Evolutionary conservation across 2,888 invertebrate species (phyloP), one percentile per base, ranked within the genome.

Genomic region (Pherbina coryleti): DNA sequence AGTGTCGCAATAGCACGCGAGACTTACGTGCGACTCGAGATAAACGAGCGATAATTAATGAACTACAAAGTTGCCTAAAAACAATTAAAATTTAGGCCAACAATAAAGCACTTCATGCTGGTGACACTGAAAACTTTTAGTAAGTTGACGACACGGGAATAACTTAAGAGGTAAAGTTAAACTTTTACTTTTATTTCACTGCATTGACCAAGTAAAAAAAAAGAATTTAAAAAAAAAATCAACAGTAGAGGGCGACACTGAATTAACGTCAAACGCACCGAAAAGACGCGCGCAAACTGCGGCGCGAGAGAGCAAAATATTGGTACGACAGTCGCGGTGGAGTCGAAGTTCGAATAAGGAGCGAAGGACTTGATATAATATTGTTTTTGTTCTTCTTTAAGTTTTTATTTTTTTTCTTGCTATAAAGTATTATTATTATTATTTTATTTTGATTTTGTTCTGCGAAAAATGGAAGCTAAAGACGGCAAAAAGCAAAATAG

Each of bases 271-370:
- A 84, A 86, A 85, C 86, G 85, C 86, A 83, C 84, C 83, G 85
- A 84, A 86, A 86, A 87, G 86, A 83, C 84, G 86, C 82, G 84
- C 83, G 85, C 84, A 84, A 84, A 87, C 87, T 87, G 86, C 55
- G 70, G 17, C 70, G 62, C 67, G 72, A n/a, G 72, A 49, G 37
- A 74, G 22, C 37, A 25, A 51, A 53, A 34, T 51, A n/a, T 25
- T 37, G 37, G 57, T 11, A 22, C 72, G 37, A 44, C 3, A 22
- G 60, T 57, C 57, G 55, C 70, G 55, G 19, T 28, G 71, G 55
- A 71, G 37, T 57, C 57, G 57, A 14, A 34, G 25, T 34, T 22
- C 55, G 71, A 5, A 25, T 37, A 57, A 57, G 57, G 57, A 57
- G 60, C 64, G 64, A 31, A 66, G 64, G 64, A 66, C 37, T 49